Base-by-base conservation (phyloP, 2,888 invertebrate genomes). In the Pheosia tremula region DNA sequence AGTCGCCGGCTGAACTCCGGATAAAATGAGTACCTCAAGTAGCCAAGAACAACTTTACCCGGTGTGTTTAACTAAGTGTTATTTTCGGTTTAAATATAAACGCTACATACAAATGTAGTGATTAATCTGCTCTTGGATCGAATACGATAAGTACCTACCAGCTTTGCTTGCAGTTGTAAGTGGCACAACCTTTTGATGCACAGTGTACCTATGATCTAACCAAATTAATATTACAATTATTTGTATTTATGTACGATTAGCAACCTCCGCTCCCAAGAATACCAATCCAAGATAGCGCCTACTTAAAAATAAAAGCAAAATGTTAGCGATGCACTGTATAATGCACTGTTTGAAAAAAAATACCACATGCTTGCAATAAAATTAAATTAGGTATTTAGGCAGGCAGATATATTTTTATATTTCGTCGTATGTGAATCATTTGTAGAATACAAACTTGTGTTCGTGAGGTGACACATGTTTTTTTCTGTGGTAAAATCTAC, bases 21-120 rank as follows among this genome's bases (percentile, higher is more conserved):
- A 52, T 24, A 72, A 72, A 72, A 75, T 75, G 75, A 75, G 75
- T 75, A 64, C 72, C n/a, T 54, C 75, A 59, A 75, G 76, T 63
- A 47, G 71, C 56, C 74, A 75, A 67, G 75, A 75, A 62, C 70
- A 71, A 57, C 76, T 56, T 36, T 45, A 56, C 43, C 24, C 72
- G 75, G 75, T 75, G 74, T 72, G 75, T 75, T 10, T 55, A 39
- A 55, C 3, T 24, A 11, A 55, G 55, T 55, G 55, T 11, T 53
- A 50, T 24, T 52, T 38, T 37, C 6, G 39, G 55, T 39, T 55
- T 54, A 5, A 37, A 39, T 37, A 9, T 39, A 38, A 13, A 13
- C 10, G 8, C n/a, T 10, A 55, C 13, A 39, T 55, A 39, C n/a
- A 55, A 39, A 55, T 53, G 0, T 39, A 13, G 55, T 55, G 55